Conservation (phyloP, 1,140 invertebrate genomes). For the Tetranychus urticae region DNA sequence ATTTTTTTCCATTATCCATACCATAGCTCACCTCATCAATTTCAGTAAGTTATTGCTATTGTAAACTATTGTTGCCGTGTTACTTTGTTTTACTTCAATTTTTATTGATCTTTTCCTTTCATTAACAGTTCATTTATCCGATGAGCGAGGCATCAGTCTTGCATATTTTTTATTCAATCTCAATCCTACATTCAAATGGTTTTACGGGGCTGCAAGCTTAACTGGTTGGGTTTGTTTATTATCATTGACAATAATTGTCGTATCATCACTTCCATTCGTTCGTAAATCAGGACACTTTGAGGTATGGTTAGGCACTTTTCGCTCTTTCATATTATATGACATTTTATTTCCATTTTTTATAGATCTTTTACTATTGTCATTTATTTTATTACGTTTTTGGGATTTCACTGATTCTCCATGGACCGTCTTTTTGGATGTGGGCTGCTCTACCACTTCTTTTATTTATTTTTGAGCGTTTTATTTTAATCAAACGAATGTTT, state of each 20-base stretch:
- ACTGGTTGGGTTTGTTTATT: slow-evolving; percentile 51
- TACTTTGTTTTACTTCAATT: not conserved
- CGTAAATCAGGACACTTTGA: slow-evolving; percentile 73
- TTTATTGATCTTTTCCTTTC: not conserved
- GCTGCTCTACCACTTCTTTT: slow-evolving; percentile 41
- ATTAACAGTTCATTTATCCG: not conserved
- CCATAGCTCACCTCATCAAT: slow-evolving; percentile 58
- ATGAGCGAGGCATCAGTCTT: slow-evolving; percentile 17
- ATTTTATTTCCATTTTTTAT: slow-evolving; percentile 9
- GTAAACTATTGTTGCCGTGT: not conserved
- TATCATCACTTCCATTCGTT: slow-evolving; percentile 64
- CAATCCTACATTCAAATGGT: slow-evolving; percentile 37
- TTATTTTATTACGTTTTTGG: slow-evolving; percentile 70
- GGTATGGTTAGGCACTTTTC: slow-evolving; percentile 24
- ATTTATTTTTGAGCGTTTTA: slow-evolving; percentile 15
- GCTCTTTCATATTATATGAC: not conserved
- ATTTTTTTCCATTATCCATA: slow-evolving; percentile 47
- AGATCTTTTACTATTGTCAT: slow-evolving; percentile 90
- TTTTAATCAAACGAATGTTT: no score
- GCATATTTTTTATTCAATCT: slow-evolving; percentile 50
- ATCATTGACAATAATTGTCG: slow-evolving; percentile 48
- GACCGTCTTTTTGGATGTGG: slow-evolving; percentile 88
- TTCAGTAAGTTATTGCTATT: slow-evolving; percentile 26
- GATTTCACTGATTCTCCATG: slow-evolving; percentile 60
- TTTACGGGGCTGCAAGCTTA: slow-evolving; percentile 40